phyloP scores from a whole-genome alignment of 2,797 vertebrate species.

The Hypotaenidia philippensis region DNA sequence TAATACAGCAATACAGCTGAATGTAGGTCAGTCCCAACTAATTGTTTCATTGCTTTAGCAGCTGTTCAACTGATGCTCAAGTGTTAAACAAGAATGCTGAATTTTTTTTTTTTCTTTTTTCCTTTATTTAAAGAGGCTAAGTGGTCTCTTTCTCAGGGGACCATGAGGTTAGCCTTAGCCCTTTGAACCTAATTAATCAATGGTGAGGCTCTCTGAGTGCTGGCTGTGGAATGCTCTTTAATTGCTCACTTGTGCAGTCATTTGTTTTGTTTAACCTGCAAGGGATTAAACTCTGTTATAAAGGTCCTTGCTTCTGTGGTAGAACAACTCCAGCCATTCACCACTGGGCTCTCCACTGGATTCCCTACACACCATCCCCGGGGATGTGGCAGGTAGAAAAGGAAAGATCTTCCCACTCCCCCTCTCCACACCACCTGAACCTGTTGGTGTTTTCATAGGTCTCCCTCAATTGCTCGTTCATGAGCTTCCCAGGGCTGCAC shows the following conservation, averaged over 20 bases:
- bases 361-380: accelerated
- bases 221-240: constrained; percentile 42
- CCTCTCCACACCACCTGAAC: accelerated
- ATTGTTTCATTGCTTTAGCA: constrained; percentile 38
- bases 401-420: background rate
- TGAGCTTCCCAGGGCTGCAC: background rate
- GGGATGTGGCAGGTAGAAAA: background rate
- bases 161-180: background rate
- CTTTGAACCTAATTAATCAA: constrained; percentile 54
- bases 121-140: background rate
- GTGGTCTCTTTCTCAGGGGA: constrained; percentile 26
- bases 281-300: background rate
- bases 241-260: constrained; percentile 63
- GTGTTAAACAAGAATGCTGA: constrained; percentile 9
- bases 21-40: constrained; percentile 43
- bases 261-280: constrained; percentile 54
- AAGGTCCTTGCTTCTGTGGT: background rate
- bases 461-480: accelerated
- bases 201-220: background rate
- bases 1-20: constrained; percentile 20
- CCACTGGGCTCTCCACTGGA: accelerated
- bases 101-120: background rate
- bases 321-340: background rate
- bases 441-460: accelerated
- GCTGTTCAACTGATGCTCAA: constrained; percentile 24